Conservation (phyloP, 2,888 invertebrate genomes). For the Caenorhabditis becei region DNA sequence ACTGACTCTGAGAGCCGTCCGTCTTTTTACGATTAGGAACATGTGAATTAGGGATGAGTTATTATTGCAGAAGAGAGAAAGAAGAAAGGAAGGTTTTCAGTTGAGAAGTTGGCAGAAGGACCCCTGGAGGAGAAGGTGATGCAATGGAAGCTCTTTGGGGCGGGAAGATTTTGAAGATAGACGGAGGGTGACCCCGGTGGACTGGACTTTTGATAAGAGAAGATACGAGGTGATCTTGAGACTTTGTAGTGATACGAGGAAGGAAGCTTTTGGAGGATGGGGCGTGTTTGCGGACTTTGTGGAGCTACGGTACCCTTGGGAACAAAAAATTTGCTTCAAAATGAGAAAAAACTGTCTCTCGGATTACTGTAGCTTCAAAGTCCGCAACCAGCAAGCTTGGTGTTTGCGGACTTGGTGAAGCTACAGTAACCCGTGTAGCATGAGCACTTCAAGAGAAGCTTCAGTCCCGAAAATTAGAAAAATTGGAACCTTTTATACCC, state of each 20-base stretch:
- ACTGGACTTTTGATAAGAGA: slow-evolving; percentile 2
- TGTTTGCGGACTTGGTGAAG: too few species aligned
- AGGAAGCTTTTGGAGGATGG: too few species aligned
- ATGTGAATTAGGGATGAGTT: slow-evolving; percentile 17
- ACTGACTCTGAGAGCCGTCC: slow-evolving; percentile 29
- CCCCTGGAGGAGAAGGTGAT: not conserved
- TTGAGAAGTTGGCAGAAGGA: not conserved
- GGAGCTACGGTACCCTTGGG: too few species aligned
- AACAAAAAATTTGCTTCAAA: too few species aligned
- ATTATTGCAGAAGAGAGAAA: slow-evolving; percentile 6
- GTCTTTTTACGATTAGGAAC: not conserved
- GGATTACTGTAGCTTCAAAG: too few species aligned
- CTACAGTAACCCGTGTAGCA: too few species aligned
- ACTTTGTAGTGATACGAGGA: too few species aligned
- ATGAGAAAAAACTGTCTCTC: too few species aligned
- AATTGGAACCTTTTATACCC: not conserved
- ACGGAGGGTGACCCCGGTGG: slow-evolving; percentile 4
- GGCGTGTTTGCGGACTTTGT: too few species aligned
- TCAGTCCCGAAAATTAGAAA: too few species aligned
- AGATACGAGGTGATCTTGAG: not conserved
- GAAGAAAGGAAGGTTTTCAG: not conserved
- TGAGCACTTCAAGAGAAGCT: too few species aligned
- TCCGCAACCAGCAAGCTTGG: too few species aligned
- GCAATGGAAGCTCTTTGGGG: slow-evolving; percentile 5
- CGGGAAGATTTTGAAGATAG: not conserved